phyloP scores from a whole-genome alignment of 2,888 invertebrate species.

The Lepetodrilus schrolli region DNA sequence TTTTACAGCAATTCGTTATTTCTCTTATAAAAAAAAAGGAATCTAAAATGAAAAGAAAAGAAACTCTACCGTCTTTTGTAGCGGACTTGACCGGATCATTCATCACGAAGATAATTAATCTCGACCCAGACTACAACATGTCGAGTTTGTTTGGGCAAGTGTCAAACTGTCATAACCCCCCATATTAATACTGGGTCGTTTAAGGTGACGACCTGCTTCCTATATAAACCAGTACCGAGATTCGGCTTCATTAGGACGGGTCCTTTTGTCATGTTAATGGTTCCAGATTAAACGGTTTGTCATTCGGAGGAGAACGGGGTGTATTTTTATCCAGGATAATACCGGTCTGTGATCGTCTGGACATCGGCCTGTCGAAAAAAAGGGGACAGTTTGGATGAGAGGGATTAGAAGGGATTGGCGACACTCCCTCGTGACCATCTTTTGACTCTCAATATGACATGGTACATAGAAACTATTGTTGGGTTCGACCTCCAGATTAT shows the following conservation, averaged over 20 bases:
- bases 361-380: not conserved
- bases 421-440: not conserved
- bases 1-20: constrained; percentile 20
- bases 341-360: not conserved
- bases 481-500: no score
- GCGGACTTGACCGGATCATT: no score
- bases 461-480: no score
- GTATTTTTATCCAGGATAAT: no score
- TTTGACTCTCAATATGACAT: not conserved
- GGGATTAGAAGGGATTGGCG: not conserved
- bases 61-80: no score
- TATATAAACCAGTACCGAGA: not conserved
- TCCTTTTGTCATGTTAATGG: not conserved
- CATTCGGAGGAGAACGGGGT: no score
- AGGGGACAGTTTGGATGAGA: not conserved
- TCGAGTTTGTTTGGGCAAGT: not conserved
- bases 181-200: not conserved
- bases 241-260: not conserved
- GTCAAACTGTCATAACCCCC: constrained; percentile 6
- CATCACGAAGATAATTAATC: not conserved
- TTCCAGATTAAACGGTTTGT: no score
- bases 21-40: constrained; percentile 8
- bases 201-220: not conserved
- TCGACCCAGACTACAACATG: not conserved
- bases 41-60: no score